Base-by-base conservation (phyloP, 92 coral and sea anemone genomes). In the Parazoanthus atlanticus region DNA sequence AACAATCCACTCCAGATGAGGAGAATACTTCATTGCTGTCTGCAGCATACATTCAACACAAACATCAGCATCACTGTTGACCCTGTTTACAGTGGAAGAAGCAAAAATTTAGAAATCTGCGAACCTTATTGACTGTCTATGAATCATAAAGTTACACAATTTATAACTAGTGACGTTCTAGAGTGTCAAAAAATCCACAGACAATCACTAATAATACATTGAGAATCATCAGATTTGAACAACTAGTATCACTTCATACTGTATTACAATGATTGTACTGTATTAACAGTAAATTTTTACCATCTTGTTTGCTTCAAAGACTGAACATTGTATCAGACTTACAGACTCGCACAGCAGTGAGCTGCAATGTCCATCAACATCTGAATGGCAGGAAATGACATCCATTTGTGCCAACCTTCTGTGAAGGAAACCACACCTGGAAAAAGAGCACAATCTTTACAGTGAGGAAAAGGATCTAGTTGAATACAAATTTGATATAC, bases 1-100 rank as follows among this genome's bases (percentile, higher is more conserved):
- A 6, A 97, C 98, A 47, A 94, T 93, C 99, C 99, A 97, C 70
- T 97, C 98, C 61, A 97, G 93, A 85, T 97, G 99, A 23, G 99
- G 99, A 12, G 98, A 97, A 84, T 93, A 94, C 76, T 95, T 90
- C 90, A 97, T 93, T 71, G 98, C 98, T 49, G 95, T 94, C 66
- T 97, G 98, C 43, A 97, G 88, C 65, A 97, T 92, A 80, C 96
- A 94, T 91, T 94, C 93, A 75, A 97, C 93, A 89, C 98, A 97
- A 29, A 90, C 94, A 88, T 97, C 99, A 88, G 96, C 93, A 79
- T 91, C 92, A 31, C 86, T 89, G 84, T 77, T 86, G 16, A 93
- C 90, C 74, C 94, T 95, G 26, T 43, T 36, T 47, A 36, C 25
- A 47, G 65, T 21, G 1, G 26, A 61, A 61, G n/a, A 61, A 61